Base-by-base conservation (phyloP, 2,888 invertebrate species). In the Anoplius nigerrimus region DNA sequence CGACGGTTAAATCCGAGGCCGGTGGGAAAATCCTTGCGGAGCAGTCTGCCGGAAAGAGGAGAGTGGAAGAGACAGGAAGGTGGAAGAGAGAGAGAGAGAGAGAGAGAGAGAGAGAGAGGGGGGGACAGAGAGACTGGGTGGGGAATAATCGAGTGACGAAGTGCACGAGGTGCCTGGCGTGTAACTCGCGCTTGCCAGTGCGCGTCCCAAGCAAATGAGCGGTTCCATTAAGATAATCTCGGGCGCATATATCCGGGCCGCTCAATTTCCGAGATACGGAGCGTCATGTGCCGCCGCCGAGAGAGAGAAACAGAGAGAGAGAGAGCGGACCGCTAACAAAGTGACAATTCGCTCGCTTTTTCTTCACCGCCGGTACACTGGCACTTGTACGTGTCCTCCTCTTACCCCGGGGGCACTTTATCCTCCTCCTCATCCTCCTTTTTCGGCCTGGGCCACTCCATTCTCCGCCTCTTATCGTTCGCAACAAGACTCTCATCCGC, bases 181-280 rank as follows among this genome's bases (percentile, higher is more conserved):
- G 34, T 16, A 16, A 34, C 18, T 55, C 15, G 55, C 34, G 34
- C 21, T 52, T 52, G 21, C 11, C n/a, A 55, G 27, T 16, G 16
- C 34, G n/a, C 24, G 24, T 20, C 8, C 52, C 76, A 74, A 75
- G 74, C 71, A 79, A 79, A 79, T 75, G 76, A 75, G 71, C 76
- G 69, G 24, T 66, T 71, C 71, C 69, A 72, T 79, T 75, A 71
- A 79, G 79, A 79, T 79, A 79, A 76, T 66, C 61, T 46, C 62
- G 60, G 61, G 56, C 59, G 54, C 64, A 71, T 43, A 21, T 8
- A 15, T 51, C 27, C 43, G 18, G 27, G 22, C 64, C 67, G 68
- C 71, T 76, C 69, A 67, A 71, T 76, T 72, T 72, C 71, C 60
- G 46, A 72, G 72, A 72, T 69, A 74, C 67, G 57, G 46, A 22